Base-by-base conservation (phyloP, 2,113 vertebrate genomes). In the Columba janthina region DNA sequence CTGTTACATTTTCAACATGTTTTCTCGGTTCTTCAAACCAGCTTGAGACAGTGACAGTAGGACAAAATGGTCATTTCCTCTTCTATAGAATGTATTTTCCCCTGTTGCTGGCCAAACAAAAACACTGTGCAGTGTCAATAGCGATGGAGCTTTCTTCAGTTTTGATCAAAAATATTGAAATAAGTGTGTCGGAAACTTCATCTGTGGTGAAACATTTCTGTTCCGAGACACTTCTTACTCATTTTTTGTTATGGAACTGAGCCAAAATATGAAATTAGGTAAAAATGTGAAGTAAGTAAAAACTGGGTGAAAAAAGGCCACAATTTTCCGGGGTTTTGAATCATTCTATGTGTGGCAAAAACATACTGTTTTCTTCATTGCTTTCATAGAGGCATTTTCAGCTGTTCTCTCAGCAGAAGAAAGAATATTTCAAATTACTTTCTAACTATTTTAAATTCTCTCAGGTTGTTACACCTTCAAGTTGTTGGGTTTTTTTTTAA, bases 21-120 rank as follows among this genome's bases (percentile, higher is more conserved):
- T 96, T 87, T 93, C 91, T 92, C 25, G 15, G 69, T 77, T 92
- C 89, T 87, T 94, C 61, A 89, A 80, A 80, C 60, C 66, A 92
- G 70, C n/a, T 58, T 57, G 40, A 94, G 89, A 89, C 44, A 61
- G 36, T 12, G 31, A 54, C 5, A 0, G 32, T 56, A 81, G 80
- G 58, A 96, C 80, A 92, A 94, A 95, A 92, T 50, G 89, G 87
- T 53, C 84, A 90, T 72, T 89, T 89, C 57, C n/a, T 65, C 44
- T 75, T 85, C 82, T 89, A 61, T 31, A 69, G 40, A 11, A 28
- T 1, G 26, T 46, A 54, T n/a, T 25, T 58, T 36, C 22, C 34
- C 26, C 42, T 34, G 34, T 58, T 17, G 11, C 46, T 72, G 66
- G 42, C 70, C 91, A 93, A 93, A 89, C 12, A 44, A 71, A 84